These are phyloP conservation scores for Gonatopus flavifemur DNA, from an alignment of 1,140 invertebrate genomes.

Conservation along the genomic window DNA sequence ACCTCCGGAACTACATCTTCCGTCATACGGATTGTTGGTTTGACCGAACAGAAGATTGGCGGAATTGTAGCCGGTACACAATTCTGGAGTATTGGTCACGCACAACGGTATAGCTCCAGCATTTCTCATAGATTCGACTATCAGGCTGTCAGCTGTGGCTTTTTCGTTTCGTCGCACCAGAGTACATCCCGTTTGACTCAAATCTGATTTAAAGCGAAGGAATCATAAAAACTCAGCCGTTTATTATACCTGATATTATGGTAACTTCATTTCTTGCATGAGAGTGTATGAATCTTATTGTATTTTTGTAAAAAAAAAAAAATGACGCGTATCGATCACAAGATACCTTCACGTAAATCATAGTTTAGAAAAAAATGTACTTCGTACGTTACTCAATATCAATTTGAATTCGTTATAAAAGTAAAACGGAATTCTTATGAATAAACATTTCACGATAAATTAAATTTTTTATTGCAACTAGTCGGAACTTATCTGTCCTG, in stretches of 20 bases:
- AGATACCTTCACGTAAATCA: too few species aligned
- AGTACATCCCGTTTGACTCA: conserved; percentile 69
- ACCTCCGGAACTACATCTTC: conserved; percentile 67
- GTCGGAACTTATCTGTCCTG: too few species aligned
- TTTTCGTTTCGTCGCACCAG: conserved; percentile 59
- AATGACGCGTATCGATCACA: too few species aligned
- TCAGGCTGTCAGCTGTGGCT: conserved; percentile 64
- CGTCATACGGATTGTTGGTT: conserved; percentile 80
- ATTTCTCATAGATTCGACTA: conserved; percentile 62
- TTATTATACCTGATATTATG: too few species aligned
- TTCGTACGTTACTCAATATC: too few species aligned
- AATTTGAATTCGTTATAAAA: too few species aligned
- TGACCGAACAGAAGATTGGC: conserved; percentile 70
- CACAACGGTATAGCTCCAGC: conserved; percentile 79
- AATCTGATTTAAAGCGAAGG: conserved; percentile 51
- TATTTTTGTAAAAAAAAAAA: neutral
- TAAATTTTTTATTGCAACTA: too few species aligned
- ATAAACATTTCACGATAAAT: too few species aligned
- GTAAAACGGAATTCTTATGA: too few species aligned
- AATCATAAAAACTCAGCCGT: neutral
- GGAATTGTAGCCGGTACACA: conserved; percentile 71
- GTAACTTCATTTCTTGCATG: too few species aligned
- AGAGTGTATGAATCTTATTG: too few species aligned
- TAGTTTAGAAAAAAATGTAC: too few species aligned
- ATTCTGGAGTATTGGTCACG: conserved; percentile 81